Conservation (phyloP, 2,888 invertebrate species). For the Catonia carolina region DNA sequence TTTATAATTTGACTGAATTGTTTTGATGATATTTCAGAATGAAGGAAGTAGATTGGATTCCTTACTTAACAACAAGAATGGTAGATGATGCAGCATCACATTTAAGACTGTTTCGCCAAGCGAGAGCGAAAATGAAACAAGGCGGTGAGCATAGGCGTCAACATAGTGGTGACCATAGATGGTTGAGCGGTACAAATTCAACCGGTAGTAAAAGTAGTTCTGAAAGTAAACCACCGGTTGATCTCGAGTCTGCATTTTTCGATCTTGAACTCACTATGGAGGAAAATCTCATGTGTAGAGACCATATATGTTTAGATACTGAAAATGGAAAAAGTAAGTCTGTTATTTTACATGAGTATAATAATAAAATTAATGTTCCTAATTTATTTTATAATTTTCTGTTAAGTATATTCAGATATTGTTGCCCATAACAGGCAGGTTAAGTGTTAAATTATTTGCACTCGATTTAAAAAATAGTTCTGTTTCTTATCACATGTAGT, state of each 20-base stretch:
- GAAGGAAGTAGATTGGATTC: slow-evolving; percentile 86
- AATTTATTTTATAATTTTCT: too few species aligned
- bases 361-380: too few species aligned
- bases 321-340: slow-evolving; percentile 55
- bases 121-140: slow-evolving; percentile 48
- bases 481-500: too few species aligned
- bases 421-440: too few species aligned
- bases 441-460: too few species aligned
- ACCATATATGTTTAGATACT: slow-evolving; percentile 66
- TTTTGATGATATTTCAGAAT: too few species aligned
- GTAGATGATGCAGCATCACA: slow-evolving; percentile 90
- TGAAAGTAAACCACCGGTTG: slow-evolving; percentile 31
- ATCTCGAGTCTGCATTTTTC: slow-evolving; percentile 74
- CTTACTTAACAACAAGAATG: slow-evolving; percentile 74
- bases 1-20: too few species aligned
- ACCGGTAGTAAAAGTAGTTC: slow-evolving; percentile 4
- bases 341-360: slow-evolving; percentile 1
- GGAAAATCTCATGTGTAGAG: slow-evolving; percentile 67
- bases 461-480: too few species aligned
- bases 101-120: slow-evolving; percentile 76
- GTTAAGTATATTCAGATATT: too few species aligned
- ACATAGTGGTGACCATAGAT: slow-evolving; percentile 16
- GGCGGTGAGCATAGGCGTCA: slow-evolving; percentile 14
- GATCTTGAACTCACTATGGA: slow-evolving; percentile 85
- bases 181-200: neutral